Conservation (phyloP, 2,888 invertebrate genomes). For the Sinhomidia bicolor region DNA sequence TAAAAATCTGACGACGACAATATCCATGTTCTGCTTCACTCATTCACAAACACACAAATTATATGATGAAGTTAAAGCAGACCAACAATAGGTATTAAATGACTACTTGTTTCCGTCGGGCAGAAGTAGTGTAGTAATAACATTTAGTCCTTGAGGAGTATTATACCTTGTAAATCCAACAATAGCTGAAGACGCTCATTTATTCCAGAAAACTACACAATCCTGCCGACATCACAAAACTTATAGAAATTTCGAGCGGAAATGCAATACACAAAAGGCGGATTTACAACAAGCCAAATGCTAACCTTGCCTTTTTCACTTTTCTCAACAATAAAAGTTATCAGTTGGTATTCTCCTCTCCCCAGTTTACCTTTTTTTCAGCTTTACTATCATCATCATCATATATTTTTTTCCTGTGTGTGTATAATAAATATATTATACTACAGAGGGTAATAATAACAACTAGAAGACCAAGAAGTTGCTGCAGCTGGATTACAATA, state of each 20-base stretch:
- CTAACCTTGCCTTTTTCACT: conserved; percentile 58
- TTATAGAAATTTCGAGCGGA: conserved; percentile 63
- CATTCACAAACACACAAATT: not conserved
- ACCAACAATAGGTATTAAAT: conserved; percentile 50
- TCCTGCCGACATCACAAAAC: conserved; percentile 67
- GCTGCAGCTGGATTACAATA: conserved; percentile 31
- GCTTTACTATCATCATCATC: not conserved
- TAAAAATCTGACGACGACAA: too few species aligned
- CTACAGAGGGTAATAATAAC: not conserved
- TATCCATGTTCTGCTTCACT: not conserved
- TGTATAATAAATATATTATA: not conserved
- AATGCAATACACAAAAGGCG: conserved; percentile 53
- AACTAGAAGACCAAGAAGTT: too few species aligned
- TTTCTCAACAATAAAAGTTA: conserved; percentile 49
- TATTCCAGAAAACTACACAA: conserved; percentile 24
- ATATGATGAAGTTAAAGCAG: not conserved
- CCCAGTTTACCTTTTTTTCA: not conserved
- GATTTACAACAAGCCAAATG: conserved; percentile 9
- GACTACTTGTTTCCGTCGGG: not conserved
- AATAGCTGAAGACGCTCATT: conserved; percentile 44
- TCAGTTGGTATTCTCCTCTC: conserved; percentile 15
- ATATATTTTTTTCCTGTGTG: not conserved
- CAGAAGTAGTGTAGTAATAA: conserved; percentile 40
- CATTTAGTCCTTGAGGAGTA: conserved; percentile 50
- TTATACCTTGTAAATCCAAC: conserved; percentile 65